Evolutionary conservation across 2,113 vertebrate species (phyloP), one percentile per base, ranked within the genome.

Genomic region (Panthera uncia): DNA sequence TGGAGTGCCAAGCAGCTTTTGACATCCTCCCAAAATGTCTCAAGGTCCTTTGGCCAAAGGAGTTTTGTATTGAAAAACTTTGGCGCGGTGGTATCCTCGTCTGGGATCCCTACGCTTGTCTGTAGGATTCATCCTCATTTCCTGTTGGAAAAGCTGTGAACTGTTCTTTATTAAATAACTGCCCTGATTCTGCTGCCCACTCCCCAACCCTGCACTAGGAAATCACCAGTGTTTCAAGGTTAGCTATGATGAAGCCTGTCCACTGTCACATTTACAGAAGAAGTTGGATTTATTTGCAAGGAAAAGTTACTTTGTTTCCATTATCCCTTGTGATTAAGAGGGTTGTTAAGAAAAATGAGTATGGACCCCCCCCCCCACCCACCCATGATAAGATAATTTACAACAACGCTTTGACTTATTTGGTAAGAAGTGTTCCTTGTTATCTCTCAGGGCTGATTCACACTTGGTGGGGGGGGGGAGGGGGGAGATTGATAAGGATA

Each of bases 111-210:
- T 80, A 73, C 23, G 36, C 48, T 57, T 79, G 61, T 81, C 94
- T 23, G n/a, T 29, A 55, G 33, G 41, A 13, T 36, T 94, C 27
- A 65, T 73, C 73, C n/a, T 92, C 21, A 8, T 68, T 90, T 95
- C 79, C 93, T 92, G 18, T 18, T 80, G 68, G 65, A 94, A 76
- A 36, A 88, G 84, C 94, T 94, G 63, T 63, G 36, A 80, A 68
- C 68, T 19, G 31, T 45, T 74, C 15, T 78, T 86, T 31, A 33
- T 83, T 79, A 73, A 86, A 83, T 55, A 69, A 23, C 19, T 19
- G 4, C 19, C 13, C n/a, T 1, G 27, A 10, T 50, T 45, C 33
- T 61, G 6, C n/a, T 73, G 33, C 29, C 50, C 27, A 16, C 25
- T 83, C 18, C 29, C 74, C 29, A n/a, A 1, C 41, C 41, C 73